Base-by-base conservation (phyloP, 2,888 invertebrate species). In the Drosophila birchii region DNA sequence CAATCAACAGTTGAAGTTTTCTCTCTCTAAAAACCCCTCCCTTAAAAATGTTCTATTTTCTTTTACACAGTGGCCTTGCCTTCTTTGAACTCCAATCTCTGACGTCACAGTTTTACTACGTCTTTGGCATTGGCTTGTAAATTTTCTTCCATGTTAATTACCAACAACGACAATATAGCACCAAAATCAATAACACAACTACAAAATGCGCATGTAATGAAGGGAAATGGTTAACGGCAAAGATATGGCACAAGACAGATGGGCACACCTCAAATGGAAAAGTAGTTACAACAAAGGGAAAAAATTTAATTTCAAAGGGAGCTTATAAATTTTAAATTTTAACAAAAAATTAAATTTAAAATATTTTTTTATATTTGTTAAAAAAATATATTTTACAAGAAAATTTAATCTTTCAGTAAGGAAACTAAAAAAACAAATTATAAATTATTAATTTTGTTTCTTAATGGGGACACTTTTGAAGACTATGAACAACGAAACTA, bases 21-120 rank as follows among this genome's bases (percentile, higher is more conserved):
- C 18, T 55, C 36, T 41, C 23, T 12, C 11, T 39, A 12, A 32
- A 32, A 20, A 14, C 36, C 12, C 29, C 12, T n/a, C 36, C 26
- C 12, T 34, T 12, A 0, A 16, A 34, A 51, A 51, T 26, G 14
- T 16, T 5, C 49, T 32, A 5, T 8, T 20, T 26, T n/a, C n/a
- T 23, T n/a, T 20, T 39, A 26, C 47, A 23, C 36, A 26, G 34
- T 20, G 20, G 51, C 34, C 36, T 62, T 18, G 18, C 18, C 36
- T 38, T 51, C 9, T n/a, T 43, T 54, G 62, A 41, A 55, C 58
- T 64, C 58, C 47, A 53, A 39, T 71, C 54, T 57, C 39, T 76
- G 71, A 82, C 80, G 86, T 82, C 86, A 82, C 75, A 78, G 45
- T 61, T 80, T 57, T 70, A 82, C 73, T 85, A 58, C 82, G 86